Conservation (phyloP, 2,888 invertebrate species). For the Drosophila melanosoma region DNA sequence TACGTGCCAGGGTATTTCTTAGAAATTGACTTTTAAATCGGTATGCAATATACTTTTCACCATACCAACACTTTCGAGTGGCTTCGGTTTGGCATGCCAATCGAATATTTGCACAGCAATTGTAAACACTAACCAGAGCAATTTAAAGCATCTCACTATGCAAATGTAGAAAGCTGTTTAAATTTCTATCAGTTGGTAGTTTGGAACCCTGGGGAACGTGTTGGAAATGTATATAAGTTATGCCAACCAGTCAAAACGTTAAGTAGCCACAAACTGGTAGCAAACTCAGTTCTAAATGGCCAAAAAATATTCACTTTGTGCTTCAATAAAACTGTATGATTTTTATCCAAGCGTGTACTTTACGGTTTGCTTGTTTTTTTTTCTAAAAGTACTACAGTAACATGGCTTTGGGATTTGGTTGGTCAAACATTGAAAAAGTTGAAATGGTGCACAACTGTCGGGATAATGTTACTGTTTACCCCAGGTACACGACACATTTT, state of each 20-base stretch:
- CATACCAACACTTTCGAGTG: conserved; percentile 33
- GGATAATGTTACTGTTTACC: conserved; percentile 31
- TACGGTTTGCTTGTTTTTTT: neutral
- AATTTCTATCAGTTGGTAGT: conserved; percentile 6
- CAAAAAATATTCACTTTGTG: conserved; percentile 34
- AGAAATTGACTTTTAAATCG: conserved; percentile 34
- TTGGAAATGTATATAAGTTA: conserved; percentile 29
- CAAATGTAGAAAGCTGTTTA: conserved; percentile 13
- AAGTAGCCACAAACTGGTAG: conserved; percentile 26
- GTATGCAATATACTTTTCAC: conserved; percentile 53
- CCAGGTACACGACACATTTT: conserved; percentile 22
- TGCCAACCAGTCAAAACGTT: conserved; percentile 9
- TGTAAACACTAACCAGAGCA: neutral
- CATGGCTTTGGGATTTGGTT: conserved; percentile 17
- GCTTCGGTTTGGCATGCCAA: conserved; percentile 15
- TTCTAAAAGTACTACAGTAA: neutral
- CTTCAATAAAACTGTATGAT: conserved; percentile 9
- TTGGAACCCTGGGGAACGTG: neutral
- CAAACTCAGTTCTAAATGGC: conserved; percentile 19
- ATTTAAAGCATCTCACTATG: neutral
- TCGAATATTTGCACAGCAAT: conserved; percentile 29
- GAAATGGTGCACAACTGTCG: neutral
- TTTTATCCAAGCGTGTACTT: conserved; percentile 36
- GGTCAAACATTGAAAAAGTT: conserved; percentile 19
- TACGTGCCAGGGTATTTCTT: conserved; percentile 29